Evolutionary conservation across 2,113 vertebrate species (phyloP).

Genomic region (Rhinoptilus africanus): DNA sequence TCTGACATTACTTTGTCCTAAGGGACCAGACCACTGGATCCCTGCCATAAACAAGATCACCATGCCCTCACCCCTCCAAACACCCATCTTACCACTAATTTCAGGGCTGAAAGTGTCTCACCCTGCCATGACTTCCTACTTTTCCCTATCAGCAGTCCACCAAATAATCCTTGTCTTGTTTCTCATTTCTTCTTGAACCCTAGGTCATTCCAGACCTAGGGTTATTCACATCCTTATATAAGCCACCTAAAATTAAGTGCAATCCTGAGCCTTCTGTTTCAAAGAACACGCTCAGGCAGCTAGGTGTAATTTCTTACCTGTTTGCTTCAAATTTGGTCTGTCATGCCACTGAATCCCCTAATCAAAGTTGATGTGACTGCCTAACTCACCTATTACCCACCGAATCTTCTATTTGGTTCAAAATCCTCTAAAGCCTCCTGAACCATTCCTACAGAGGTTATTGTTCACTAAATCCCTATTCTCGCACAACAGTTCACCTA

Average conservation of each 20-base stretch:
- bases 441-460: neutral
- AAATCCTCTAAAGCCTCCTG: neutral
- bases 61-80: neutral
- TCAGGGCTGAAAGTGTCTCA: neutral
- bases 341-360: neutral
- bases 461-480: neutral
- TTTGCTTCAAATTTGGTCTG: neutral
- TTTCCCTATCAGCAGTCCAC: neutral
- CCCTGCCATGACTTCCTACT: neutral
- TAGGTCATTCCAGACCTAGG: neutral
- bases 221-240: neutral
- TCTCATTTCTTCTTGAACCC: neutral
- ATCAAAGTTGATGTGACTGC: neutral
- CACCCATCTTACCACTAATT: neutral
- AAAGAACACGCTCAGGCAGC: neutral
- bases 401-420: neutral
- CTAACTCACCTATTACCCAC: neutral
- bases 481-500: neutral
- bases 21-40: neutral
- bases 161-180: neutral
- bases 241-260: neutral
- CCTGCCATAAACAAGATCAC: neutral
- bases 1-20: neutral
- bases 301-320: neutral
- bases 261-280: neutral